Base-by-base conservation (phyloP, 92 coral and sea anemone genomes). In the Epizoanthus rinbou region DNA sequence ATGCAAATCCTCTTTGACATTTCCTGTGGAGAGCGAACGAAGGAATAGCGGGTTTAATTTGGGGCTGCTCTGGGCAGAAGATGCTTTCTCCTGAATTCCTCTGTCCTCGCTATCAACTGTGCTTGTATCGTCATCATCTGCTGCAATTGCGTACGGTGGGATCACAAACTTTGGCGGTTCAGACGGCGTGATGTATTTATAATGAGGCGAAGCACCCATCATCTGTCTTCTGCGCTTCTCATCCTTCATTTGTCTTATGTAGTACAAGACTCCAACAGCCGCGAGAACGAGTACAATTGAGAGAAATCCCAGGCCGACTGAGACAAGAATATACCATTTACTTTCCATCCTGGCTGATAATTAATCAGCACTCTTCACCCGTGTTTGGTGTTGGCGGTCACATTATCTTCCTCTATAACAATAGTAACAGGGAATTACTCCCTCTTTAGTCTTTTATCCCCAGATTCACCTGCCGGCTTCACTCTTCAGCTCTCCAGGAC, bases 131-230 rank as follows among this genome's bases (percentile, higher is more conserved):
- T 88, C 90, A 13, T 89, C 94, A 28, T 93, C 93, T 43, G 68
- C 64, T 1, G 70, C 6, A 57, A 65, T 63, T 2, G 89, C 85
- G 70, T 91, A 93, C 22, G 98, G 95, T 8, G 98, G 97, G 57
- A 93, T 93, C 1, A 87, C 75, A 74, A 93, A 93, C 13, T 84
- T 85, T 39, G 98, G 94, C 13, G 94, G 91, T 11, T 91, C 90
- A 53, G 76, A 76, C 0, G 98, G 86, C 45, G 93, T 35, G 19
- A 93, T 93, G 84, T 57, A 88, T 0, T 91, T 80, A 68, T 91
- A 90, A 25, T 86, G 88, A 43, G 22, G 57, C 3, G 82, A 60
- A 0, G 35, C 10, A 3, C 69, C 64, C 8, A 22, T 56, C 31
- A 22, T 17, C 1, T 62, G 58, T 0, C 54, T 9, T 39, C 64